Base-by-base conservation (phyloP, 2,113 vertebrate genomes). In the Fulmarus glacialis region DNA sequence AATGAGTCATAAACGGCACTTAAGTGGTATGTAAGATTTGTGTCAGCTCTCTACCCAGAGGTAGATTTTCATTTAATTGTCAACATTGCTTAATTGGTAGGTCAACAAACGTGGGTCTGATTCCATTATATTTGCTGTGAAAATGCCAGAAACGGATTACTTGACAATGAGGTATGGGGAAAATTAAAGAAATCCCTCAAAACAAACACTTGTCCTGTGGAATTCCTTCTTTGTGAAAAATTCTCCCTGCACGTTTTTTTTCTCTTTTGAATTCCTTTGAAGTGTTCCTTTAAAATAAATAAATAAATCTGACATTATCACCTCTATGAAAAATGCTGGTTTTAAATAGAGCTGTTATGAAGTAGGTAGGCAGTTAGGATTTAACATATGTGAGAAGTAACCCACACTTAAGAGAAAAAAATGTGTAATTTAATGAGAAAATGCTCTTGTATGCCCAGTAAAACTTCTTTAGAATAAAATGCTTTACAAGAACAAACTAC, bases 401-500 rank as follows among this genome's bases (percentile, higher is more conserved):
- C 70, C 42, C 73, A 82, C 71, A 68, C 55, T 82, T 84, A 90
- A 18, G 24, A 86, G 55, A 17, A 63, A 52, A n/a, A 81, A 72
- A 34, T 8, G 29, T 15, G 56, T 70, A 52, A 90, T 90, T 90
- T 92, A 82, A 87, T 93, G 75, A 91, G 77, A 90, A 86, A 90
- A 82, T 34, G 32, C 14, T 82, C 60, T 82, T 8, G 13, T 93
- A 67, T 59, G 56, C n/a, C 45, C 67, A 50, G 53, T 82, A 95
- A 90, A 87, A 66, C 53, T 96, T 91, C 50, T 92, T 89, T 48
- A 55, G 47, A 68, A 74, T 84, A 75, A 89, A 93, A 93, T 84
- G 68, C 86, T 95, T 92, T 93, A 74, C 71, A 86, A 78, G 67
- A 94, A 72, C n/a, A 85, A 90, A 85, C 71, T 92, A 32, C 58